phyloP scores from a whole-genome alignment of 2,797 vertebrate genomes.

The Nannoperca australis region DNA sequence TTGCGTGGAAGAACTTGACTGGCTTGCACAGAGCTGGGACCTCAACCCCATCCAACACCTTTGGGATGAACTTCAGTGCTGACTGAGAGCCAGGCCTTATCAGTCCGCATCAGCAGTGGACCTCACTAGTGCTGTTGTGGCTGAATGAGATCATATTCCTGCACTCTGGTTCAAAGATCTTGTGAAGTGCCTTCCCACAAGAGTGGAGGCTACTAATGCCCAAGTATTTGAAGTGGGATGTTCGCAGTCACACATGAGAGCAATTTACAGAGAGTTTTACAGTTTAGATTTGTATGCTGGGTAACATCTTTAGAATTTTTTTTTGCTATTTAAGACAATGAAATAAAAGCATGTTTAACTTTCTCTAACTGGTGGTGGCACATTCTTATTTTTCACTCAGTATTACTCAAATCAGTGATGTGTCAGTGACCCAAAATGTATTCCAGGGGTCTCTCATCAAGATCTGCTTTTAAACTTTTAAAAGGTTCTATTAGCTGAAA shows the following conservation, averaged over 20 bases:
- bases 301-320: neutral
- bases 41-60: neutral
- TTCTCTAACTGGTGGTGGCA: neutral
- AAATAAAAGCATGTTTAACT: neutral
- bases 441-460: neutral
- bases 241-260: neutral
- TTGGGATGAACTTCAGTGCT: neutral
- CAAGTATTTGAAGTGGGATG: too few relatives aligned
- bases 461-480: neutral
- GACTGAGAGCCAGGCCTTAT: neutral
- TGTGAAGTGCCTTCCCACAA: neutral
- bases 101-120: neutral
- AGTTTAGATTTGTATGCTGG: neutral
- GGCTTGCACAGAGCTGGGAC: neutral
- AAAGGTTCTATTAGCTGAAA: neutral
- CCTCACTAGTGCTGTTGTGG: neutral
- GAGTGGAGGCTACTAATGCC: neutral
- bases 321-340: neutral
- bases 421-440: neutral
- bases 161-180: neutral
- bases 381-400: neutral
- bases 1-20: neutral
- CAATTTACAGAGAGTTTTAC: neutral
- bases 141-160: neutral
- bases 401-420: neutral